phyloP scores from a whole-genome alignment of 2,888 invertebrate species.

The Rutpela maculata region DNA sequence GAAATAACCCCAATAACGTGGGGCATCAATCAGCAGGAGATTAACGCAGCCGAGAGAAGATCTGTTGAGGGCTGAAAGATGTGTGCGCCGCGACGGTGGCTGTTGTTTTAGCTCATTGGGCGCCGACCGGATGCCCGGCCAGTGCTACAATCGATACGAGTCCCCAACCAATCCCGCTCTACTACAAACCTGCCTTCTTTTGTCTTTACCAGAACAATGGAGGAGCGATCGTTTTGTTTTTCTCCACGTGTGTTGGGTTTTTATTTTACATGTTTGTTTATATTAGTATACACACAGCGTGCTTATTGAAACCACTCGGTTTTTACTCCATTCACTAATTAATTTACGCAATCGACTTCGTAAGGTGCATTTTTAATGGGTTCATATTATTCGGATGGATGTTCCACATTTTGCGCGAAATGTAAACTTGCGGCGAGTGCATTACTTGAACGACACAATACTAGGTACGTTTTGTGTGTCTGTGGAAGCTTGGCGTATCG shows the following conservation, averaged over 20 bases:
- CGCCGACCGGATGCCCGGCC: slow-evolving; percentile 73
- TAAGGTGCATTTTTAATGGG: slow-evolving; percentile 21
- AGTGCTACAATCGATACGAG: slow-evolving; percentile 72
- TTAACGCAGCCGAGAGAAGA: slow-evolving; percentile 38
- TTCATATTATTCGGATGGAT: not conserved
- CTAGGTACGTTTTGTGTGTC: too few species aligned
- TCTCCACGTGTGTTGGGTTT: slow-evolving; percentile 63
- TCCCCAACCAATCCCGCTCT: slow-evolving; percentile 72
- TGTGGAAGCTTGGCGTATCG: too few species aligned
- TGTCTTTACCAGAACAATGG: slow-evolving; percentile 74
- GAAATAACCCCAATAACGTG: slow-evolving; percentile 20
- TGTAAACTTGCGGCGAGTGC: too few species aligned
- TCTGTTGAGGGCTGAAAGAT: slow-evolving; percentile 49
- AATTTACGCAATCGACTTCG: slow-evolving; percentile 35
- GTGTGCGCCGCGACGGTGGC: slow-evolving; percentile 69
- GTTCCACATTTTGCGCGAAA: not conserved
- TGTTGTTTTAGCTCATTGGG: slow-evolving; percentile 75
- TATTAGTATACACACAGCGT: slow-evolving; percentile 41
- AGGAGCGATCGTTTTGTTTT: slow-evolving; percentile 72
- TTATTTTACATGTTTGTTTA: slow-evolving; percentile 43
- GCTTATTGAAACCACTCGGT: slow-evolving; percentile 41
- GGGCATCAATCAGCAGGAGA: slow-evolving; percentile 35
- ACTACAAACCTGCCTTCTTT: slow-evolving; percentile 72
- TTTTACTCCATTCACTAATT: slow-evolving; percentile 41
- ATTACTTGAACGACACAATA: too few species aligned